Evolutionary conservation across 23 tunicate species (phyloP), one percentile per base, ranked within the genome.

Genomic region (Aplidium turbinatum): DNA sequence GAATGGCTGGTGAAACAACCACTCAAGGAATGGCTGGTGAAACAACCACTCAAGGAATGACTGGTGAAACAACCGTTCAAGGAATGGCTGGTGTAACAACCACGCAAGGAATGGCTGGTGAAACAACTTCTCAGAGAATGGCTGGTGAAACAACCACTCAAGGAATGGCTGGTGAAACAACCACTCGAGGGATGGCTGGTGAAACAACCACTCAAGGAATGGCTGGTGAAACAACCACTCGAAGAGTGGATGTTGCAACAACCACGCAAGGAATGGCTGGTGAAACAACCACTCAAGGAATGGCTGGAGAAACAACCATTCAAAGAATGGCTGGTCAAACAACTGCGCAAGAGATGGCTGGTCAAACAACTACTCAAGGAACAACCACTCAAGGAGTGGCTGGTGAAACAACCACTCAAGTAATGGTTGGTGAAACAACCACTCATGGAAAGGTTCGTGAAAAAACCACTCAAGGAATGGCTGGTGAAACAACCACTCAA

Each of bases 401-500:
- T 48, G 79, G 87, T 1, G 63, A 46, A 11, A 53, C 67, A 0
- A 79, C 85, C 66, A 77, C 82, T 3, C 11, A 19, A 39, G 52
- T 13, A 19, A 4, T n/a, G 9, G 24, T 9, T 27, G 73, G 73
- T 9, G 57, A 47, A 29, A 70, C 67, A 9, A 71, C 91, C 27
- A 35, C 84, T 1, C 32, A 82, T 19, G 27, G 19, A 35, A 48
- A 55, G 36, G 75, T 4, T 51, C 57, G 57, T n/a, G 52, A 25
- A 27, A 22, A 36, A 61, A 65, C 57, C 0, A 54, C 77, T 16
- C 68, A 83, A 50, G 26, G 20, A 33, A 38, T 4, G 56, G 51
- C 47, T 31, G 75, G 80, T 35, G 79, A 73, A 63, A 63, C 80
- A 1, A 82, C 88, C 45, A 50, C 88, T 3, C 35, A 18, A 72